phyloP scores from a whole-genome alignment of 2,888 invertebrate species.

The Epinotia ramella region DNA sequence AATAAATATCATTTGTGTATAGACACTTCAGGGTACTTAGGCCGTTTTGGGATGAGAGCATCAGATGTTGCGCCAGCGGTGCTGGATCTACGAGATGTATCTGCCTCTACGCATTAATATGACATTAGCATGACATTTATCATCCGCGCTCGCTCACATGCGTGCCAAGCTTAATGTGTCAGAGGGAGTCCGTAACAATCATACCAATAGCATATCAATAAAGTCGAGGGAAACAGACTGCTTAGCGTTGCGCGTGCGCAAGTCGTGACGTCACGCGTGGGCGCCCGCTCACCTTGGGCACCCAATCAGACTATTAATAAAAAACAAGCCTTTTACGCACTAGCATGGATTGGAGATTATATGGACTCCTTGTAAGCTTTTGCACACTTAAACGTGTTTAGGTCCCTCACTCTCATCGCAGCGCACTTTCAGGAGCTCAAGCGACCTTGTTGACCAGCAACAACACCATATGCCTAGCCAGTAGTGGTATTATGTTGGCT shows the following conservation, averaged over 20 bases:
- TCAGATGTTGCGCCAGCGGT: constrained; percentile 17
- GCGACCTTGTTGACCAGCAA: no score
- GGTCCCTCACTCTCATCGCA: no score
- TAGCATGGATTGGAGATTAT: constrained; percentile 19
- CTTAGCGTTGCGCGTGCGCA: constrained; percentile 10
- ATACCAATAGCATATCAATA: not conserved
- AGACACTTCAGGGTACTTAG: not conserved
- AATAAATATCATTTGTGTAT: not conserved
- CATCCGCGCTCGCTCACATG: not conserved
- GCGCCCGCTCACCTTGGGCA: constrained; percentile 43
- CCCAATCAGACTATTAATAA: constrained; percentile 31
- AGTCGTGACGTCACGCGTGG: constrained; percentile 49
- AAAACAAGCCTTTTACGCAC: constrained; percentile 35
- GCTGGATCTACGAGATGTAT: not conserved
- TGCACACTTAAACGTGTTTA: not conserved
- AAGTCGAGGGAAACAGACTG: not conserved
- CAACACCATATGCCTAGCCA: no score
- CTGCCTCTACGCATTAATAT: not conserved
- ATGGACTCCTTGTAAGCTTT: constrained; percentile 7
- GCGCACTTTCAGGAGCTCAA: no score
- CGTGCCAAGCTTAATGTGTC: not conserved
- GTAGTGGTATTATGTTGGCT: no score
- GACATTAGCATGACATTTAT: not conserved
- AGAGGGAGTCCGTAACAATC: not conserved
- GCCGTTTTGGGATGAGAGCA: not conserved